Percentiles rank a stretch among this genome's conserved stretches.
phyloP scores from a whole-genome alignment of 2,888 invertebrate species.

The Hydraecia micacea region DNA sequence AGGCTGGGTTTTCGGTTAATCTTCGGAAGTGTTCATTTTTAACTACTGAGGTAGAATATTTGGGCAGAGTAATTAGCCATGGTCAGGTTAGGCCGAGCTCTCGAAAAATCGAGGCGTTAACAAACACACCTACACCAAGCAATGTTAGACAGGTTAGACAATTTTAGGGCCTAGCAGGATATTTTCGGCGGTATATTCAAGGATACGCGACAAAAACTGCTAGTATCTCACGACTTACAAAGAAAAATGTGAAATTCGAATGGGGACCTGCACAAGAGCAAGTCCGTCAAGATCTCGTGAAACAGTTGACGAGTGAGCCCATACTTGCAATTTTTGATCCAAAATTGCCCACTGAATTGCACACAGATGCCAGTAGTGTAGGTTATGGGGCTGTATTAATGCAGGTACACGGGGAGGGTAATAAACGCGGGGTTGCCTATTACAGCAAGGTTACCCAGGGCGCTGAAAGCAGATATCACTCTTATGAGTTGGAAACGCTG shows the following conservation, averaged over 20 bases:
- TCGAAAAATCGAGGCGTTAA: conserved; percentile 3
- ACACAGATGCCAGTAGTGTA: no score
- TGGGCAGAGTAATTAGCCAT: not conserved
- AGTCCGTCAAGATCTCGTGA: conserved; percentile 1
- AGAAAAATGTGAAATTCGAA: conserved; percentile 19
- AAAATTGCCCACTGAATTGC: not conserved
- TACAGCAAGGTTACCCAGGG: conserved; percentile 3
- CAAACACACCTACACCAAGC: not conserved
- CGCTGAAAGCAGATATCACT: conserved; percentile 46
- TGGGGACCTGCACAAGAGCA: conserved; percentile 30
- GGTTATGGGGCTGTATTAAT: conserved; percentile 33
- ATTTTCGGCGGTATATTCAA: conserved; percentile 39
- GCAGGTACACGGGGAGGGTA: not conserved
- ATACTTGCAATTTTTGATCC: not conserved
- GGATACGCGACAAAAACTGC: conserved; percentile 39
- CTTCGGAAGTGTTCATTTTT: not conserved
- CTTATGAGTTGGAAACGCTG: conserved; percentile 39
- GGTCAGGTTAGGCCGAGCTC: conserved; percentile 29
- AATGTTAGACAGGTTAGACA: conserved; percentile 21
- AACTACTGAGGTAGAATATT: not conserved
- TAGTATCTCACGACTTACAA: conserved; percentile 21
- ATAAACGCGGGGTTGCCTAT: not conserved
- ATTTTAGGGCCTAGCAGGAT: conserved; percentile 13
- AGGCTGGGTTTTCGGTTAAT: not conserved
- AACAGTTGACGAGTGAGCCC: conserved; percentile 9